Conservation (phyloP, 53 echinoderm and acorn worm genomes). For the Actinopyga echinites region DNA sequence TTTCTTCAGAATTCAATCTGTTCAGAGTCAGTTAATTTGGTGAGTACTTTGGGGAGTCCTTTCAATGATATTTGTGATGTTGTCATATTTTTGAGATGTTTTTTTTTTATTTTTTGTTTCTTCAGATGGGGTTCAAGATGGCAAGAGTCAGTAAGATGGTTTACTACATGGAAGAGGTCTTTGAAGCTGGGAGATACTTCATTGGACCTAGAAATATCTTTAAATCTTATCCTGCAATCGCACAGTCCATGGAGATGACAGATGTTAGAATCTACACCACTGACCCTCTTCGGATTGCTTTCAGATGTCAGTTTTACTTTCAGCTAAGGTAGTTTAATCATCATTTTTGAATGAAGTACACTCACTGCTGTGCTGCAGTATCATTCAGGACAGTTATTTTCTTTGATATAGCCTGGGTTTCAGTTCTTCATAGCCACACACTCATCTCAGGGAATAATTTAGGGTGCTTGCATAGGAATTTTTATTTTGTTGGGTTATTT, state of each 20-base stretch:
- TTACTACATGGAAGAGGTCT: slow-evolving; percentile 39
- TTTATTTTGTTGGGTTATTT: no score
- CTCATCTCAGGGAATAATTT: no score
- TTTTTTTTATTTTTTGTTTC: neutral
- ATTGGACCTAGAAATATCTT: slow-evolving; percentile 65
- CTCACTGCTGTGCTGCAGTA: no score
- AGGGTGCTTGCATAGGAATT: no score
- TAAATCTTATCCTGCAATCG: slow-evolving; percentile 58
- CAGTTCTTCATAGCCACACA: no score
- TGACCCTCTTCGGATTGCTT: slow-evolving; percentile 40
- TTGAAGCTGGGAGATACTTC: slow-evolving; percentile 55
- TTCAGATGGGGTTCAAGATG: slow-evolving; percentile 60
- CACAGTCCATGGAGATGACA: slow-evolving; percentile 43
- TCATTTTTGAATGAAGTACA: neutral
- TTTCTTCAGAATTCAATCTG: no score
- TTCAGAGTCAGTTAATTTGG: no score
- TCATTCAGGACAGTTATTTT: no score
- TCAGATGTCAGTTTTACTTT: slow-evolving; percentile 67
- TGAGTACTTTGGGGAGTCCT: no score
- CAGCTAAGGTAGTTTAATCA: slow-evolving; percentile 52
- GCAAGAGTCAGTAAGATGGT: slow-evolving; percentile 47
- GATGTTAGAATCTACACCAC: slow-evolving; percentile 50
- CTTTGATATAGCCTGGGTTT: no score
- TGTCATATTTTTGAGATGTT: no score
- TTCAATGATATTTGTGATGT: no score